Evolutionary conservation across 2,888 invertebrate species (phyloP).

Genomic region (Brachyopa scutellaris): DNA sequence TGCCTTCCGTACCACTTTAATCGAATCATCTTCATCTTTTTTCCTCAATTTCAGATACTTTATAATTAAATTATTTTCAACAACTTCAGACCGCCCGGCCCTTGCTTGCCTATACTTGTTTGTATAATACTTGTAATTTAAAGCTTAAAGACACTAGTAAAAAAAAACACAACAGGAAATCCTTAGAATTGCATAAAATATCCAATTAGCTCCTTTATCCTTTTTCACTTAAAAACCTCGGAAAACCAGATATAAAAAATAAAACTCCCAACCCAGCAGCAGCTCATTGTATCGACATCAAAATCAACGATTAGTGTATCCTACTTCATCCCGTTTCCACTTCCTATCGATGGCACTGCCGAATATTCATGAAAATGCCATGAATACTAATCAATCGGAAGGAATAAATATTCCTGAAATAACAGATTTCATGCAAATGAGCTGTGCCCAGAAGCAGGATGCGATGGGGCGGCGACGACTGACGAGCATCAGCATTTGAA

Average conservation of each 20-base stretch:
- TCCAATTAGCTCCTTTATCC: slow-evolving; percentile 49
- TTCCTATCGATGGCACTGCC: slow-evolving; percentile 23
- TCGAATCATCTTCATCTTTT: no score
- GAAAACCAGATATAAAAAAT: background rate
- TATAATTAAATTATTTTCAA: slow-evolving; percentile 5
- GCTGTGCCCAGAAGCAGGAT: slow-evolving; percentile 12
- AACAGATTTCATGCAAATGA: slow-evolving; percentile 69
- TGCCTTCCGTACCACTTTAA: no score
- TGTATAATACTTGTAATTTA: no score
- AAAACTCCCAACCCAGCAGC: background rate
- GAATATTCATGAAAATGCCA: slow-evolving; percentile 65
- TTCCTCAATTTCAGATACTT: background rate
- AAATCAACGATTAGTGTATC: slow-evolving; percentile 38
- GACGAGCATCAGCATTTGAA: no score
- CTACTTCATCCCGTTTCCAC: background rate
- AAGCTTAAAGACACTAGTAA: no score
- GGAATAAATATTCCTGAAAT: slow-evolving; percentile 68
- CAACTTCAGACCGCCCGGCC: background rate
- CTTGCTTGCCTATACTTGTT: no score
- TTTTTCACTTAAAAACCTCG: background rate
- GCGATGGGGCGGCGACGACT: slow-evolving; percentile 1
- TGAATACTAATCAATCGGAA: slow-evolving; percentile 71
- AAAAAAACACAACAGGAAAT: no score
- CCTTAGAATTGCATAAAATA: slow-evolving; percentile 34
- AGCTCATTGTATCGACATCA: slow-evolving; percentile 50